Base-by-base conservation (phyloP, 2,888 invertebrate species). In the Aphodius sticticus region DNA sequence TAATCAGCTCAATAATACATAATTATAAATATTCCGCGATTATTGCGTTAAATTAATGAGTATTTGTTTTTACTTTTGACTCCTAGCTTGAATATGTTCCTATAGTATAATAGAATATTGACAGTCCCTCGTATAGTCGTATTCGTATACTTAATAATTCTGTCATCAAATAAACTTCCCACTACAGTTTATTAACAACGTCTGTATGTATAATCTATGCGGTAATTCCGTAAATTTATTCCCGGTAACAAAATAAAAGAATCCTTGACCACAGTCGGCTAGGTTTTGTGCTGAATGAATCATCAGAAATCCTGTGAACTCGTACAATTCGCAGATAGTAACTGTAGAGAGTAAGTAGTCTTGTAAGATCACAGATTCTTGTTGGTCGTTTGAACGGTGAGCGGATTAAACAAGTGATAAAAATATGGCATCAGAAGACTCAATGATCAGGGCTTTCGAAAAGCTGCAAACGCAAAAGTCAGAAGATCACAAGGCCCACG, bases 361-460 rank as follows among this genome's bases (percentile, higher is more conserved):
- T 53, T 53, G 53, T 12, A 12, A 53, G 53, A 53, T 53, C 70
- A 1, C n/a, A 7, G n/a, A 35, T 9, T 36, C 74, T 35, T 36
- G 6, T 74, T 71, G 7, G 16, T 71, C 15, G 6, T 71, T 71
- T 4, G 12, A 15, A 16, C 71, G 6, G 14, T 4, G 12, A n/a
- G 12, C 5, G 71, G 12, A 71, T 12, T 71, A 16, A 69, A 26
- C 26, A 77, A 77, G 72, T 75, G 12, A 83, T 82, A 88, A 91
- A 88, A 88, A 87, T 87, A 53, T 53, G 53, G 7, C 53, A 92
- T 92, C 93, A 88, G 95, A 95, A 89, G 95, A 95, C 86, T 90
- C 92, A 12, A 95, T 95, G 95, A 95, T 95, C 94, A 94, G 93
- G 89, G 92, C 92, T 81, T 95, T 94, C 85, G 93, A 93, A 78